Conservation (phyloP, 2,113 vertebrate species). For the Protobothrops flavoviridis region DNA sequence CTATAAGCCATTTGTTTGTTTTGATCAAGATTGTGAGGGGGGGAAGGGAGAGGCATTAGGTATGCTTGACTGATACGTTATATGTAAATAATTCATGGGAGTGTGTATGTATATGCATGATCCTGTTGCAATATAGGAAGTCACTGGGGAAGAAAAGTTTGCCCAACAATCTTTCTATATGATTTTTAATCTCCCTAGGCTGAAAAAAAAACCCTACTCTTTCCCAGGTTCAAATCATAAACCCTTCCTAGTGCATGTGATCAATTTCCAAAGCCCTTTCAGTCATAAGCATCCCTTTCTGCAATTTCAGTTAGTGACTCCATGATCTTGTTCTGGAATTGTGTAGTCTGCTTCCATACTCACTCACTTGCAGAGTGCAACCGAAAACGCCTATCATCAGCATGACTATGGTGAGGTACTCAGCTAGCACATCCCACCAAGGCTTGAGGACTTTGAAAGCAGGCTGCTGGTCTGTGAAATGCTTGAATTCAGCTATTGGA, state of each 20-base stretch:
- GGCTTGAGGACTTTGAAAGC: slow-evolving; percentile 86
- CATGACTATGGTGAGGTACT: slow-evolving; percentile 87
- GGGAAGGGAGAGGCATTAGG: not conserved
- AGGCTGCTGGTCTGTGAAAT: slow-evolving; percentile 78
- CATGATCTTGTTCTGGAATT: not conserved
- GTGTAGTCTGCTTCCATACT: not conserved
- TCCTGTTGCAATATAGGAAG: not conserved
- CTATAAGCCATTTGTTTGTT: not conserved
- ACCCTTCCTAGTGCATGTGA: not conserved
- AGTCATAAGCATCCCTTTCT: not conserved
- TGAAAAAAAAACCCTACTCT: not conserved
- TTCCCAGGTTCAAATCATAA: not conserved
- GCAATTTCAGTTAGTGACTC: not conserved
- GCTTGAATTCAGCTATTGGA: slow-evolving; percentile 84
- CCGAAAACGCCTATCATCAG: slow-evolving; percentile 91
- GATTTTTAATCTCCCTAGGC: not conserved
- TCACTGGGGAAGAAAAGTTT: not conserved
- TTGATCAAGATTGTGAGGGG: not conserved
- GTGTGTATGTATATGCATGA: not conserved
- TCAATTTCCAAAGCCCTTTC: not conserved
- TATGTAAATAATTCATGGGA: not conserved
- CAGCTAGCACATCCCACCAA: slow-evolving; percentile 91
- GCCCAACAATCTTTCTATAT: not conserved
- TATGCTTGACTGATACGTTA: not conserved
- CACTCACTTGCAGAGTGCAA: slow-evolving; percentile 86